These are phyloP conservation scores for Halcyon malimbica DNA, from an alignment of 2,113 vertebrate genomes.

Conservation along the genomic window DNA sequence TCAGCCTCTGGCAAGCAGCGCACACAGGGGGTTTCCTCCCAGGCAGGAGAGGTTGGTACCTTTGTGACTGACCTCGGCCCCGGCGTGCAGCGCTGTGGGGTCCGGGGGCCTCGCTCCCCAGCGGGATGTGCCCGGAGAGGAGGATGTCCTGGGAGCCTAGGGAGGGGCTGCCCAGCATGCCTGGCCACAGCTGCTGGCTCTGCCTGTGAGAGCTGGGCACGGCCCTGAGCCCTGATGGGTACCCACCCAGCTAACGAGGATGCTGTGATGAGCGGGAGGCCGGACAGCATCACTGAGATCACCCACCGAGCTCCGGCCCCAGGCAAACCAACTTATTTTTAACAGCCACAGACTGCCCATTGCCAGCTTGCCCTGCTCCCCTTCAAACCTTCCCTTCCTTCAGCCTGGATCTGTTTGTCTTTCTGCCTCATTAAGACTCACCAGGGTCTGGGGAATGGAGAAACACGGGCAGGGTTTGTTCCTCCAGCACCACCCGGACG, in stretches of 20 bases:
- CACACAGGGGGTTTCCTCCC: background rate
- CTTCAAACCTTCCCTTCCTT: background rate
- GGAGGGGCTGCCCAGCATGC: background rate
- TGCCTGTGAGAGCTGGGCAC: background rate
- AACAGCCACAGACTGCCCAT: background rate
- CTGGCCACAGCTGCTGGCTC: background rate
- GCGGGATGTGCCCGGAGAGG: rapidly evolving
- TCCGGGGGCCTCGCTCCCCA: background rate
- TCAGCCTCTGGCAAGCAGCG: rapidly evolving
- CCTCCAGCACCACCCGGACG: background rate
- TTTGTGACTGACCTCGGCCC: background rate
- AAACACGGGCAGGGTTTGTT: background rate
- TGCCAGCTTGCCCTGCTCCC: background rate
- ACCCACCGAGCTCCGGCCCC: rapidly evolving
- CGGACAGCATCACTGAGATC: background rate
- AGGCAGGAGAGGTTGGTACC: background rate
- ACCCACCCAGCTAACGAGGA: rapidly evolving
- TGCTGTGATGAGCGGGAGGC: background rate
- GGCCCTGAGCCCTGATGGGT: background rate
- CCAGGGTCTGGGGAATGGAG: background rate
- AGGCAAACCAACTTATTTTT: background rate
- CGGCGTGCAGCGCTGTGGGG: rapidly evolving
- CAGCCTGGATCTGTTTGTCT: background rate
- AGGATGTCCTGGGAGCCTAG: background rate
- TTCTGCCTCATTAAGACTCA: background rate